Evolutionary conservation across 2,888 invertebrate species (phyloP), one percentile per base, ranked within the genome.

Genomic region (Diaprepes abbreviatus): DNA sequence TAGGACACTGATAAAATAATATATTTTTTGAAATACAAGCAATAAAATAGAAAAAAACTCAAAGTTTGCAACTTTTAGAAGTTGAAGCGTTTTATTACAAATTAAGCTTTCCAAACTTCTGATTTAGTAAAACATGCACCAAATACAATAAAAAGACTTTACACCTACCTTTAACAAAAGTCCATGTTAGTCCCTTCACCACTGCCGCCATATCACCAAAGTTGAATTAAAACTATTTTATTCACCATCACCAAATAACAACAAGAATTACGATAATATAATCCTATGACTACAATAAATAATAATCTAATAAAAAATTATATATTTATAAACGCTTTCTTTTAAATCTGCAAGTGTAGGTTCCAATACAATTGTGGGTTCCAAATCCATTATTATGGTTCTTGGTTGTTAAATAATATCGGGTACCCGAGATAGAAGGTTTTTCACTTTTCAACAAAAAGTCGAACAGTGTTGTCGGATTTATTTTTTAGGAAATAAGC

Each of bases 181-280:
- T 63, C 71, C 71, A 71, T 24, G 28, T 36, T 28, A 55, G 57
- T 35, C 62, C 58, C 55, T 66, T 60, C 48, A 70, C 70, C 57
- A 57, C 17, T 33, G 45, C 19, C 12, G 35, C 58, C 35, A 50
- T 54, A 19, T 17, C 60, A 40, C 31, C 35, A 33, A n/a, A 7
- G 36, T 19, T 21, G 5, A 12, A 16, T 19, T 55, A 14, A 36
- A 28, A 12, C 17, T 35, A 19, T 21, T 36, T 19, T 48, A 43
- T 48, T 35, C 62, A 52, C 48, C 50, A 62, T 36, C 38, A 10
- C 43, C 12, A 45, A 14, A 5, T 24, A 24, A 24, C 24, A 24
- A 24, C 24, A 24, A 24, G 5, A 24, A 3, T 4, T 24, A 24
- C 5, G 5, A 24, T 24, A 24, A 5, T 24, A n/a, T n/a, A n/a